Evolutionary conservation across 2,888 invertebrate genomes (phyloP), one percentile per base, ranked within the genome.

Genomic region (Macrophya annulata): DNA sequence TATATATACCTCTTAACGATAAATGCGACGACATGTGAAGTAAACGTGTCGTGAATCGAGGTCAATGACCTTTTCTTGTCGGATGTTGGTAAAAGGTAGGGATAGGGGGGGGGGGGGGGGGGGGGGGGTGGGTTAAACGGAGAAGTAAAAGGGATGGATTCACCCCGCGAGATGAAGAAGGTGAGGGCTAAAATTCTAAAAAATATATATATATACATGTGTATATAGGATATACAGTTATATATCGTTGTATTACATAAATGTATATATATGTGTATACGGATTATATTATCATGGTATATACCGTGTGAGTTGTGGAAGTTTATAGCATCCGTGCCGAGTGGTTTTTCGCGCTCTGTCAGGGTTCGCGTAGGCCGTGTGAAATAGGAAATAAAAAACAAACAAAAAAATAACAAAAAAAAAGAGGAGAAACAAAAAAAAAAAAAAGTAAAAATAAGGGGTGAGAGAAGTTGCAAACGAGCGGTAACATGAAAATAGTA

Each of bases 381-480:
- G 15, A 15, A 15, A 65, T 4, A 21, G 59, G 59, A n/a, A 12
- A 37, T 31, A 12, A n/a, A 37, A 37, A 17, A 37, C 1, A 1
- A 9, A 71, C 0, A 17, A 31, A 12, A 12, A 12, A 65, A n/a
- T n/a, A n/a, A n/a, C n/a, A n/a, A n/a, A n/a, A n/a, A n/a, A n/a
- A n/a, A n/a, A n/a, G n/a, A n/a, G n/a, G n/a, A 31, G 25, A 31
- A 12, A 65, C 8, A 15, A 40, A 71, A 10, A 9, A 25, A 21
- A 62, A 10, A 12, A 62, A 10, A 2, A 10, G 45, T 17, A 21
- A 5, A 10, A n/a, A 72, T 43, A 45, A 10, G n/a, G 9, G 21
- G 43, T n/a, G 72, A 45, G 72, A n/a, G 21, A 72, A 72, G 72
- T 72, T 72, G 72, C 43, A 43, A 72, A 72, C 45, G 72, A 72